These are phyloP conservation scores for Neosilurus hyrtlii DNA, from an alignment of 2,797 vertebrate species.

Conservation along the genomic window DNA sequence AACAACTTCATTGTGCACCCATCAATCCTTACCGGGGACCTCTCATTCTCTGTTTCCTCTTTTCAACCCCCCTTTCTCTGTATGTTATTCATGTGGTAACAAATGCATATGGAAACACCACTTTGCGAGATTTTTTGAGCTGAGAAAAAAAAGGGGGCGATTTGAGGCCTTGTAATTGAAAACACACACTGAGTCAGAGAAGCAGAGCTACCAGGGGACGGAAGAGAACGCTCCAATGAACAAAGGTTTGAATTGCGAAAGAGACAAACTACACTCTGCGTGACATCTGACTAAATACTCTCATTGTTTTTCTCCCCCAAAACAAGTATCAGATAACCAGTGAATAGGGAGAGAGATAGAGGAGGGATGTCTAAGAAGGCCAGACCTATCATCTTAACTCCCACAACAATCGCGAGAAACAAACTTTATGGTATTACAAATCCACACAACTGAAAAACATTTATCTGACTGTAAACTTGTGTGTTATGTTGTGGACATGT, in stretches of 20 bases:
- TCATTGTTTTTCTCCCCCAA: constrained; percentile 77
- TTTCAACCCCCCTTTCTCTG: constrained; percentile 28
- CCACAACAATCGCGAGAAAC: constrained; percentile 53
- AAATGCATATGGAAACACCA: constrained; percentile 51
- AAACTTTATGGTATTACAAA: constrained; percentile 55
- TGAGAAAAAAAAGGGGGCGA: constrained; percentile 55
- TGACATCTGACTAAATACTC: constrained; percentile 80
- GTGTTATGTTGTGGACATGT: constrained; percentile 60
- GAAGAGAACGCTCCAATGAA: constrained; percentile 66
- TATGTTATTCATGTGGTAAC: constrained; percentile 55
- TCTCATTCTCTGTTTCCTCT: constrained; percentile 48
- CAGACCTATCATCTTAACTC: constrained; percentile 62
- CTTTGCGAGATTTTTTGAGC: constrained; percentile 39
- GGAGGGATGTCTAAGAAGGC: constrained; percentile 61
- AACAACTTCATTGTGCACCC: constrained; percentile 48
- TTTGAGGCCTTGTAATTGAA: constrained; percentile 74
- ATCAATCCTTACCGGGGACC: constrained; percentile 48
- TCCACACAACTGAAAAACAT: constrained; percentile 60
- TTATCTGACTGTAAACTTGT: constrained; percentile 66
- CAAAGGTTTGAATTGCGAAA: constrained; percentile 77
- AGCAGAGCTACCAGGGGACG: constrained; percentile 69
- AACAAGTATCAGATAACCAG: constrained; percentile 75
- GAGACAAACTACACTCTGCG: constrained; percentile 74
- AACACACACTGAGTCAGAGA: constrained; percentile 71
- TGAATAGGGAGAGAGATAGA: constrained; percentile 44